A percentile compares a stretch with the other conserved stretches of the same genome.
Evolutionary conservation across 2,113 vertebrate species (phyloP).

Genomic region (Zosterops lateralis): DNA sequence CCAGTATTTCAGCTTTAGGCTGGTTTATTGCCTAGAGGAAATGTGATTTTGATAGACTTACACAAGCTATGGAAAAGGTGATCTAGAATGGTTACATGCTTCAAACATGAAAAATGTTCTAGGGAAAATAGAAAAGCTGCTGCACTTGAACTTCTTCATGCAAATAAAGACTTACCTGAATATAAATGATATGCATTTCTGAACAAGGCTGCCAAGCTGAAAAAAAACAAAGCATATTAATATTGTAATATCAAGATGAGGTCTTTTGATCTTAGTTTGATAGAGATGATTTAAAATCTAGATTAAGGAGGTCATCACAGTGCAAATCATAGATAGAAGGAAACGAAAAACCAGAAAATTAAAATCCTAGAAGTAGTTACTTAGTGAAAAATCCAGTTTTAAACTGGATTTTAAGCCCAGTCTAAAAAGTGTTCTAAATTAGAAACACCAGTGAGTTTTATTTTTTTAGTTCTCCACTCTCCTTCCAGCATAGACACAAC

Average conservation of each 20-base stretch:
- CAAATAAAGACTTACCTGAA: constrained; percentile 22
- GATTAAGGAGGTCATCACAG: background rate
- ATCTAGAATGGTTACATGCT: background rate
- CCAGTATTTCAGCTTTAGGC: background rate
- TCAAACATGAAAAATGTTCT: background rate
- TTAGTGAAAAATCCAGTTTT: background rate
- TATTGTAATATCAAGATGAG: background rate
- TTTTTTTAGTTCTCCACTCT: background rate
- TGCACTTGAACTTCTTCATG: constrained; percentile 3
- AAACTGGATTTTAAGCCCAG: background rate
- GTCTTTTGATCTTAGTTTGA: background rate
- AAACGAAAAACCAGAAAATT: background rate
- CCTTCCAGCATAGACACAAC: background rate
- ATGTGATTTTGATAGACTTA: constrained; percentile 31
- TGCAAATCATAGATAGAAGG: background rate
- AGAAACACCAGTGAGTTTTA: background rate
- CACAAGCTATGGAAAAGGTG: background rate
- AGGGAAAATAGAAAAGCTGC: constrained; percentile 26
- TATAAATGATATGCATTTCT: constrained; percentile 1
- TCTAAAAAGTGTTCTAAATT: background rate
- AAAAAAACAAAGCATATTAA: background rate
- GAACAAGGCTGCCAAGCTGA: background rate
- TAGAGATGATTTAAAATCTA: background rate
- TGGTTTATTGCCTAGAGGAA: constrained; percentile 30
- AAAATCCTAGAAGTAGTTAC: background rate